Evolutionary conservation across 2,797 vertebrate species (phyloP).

Genomic region (Furcifer pardalis): DNA sequence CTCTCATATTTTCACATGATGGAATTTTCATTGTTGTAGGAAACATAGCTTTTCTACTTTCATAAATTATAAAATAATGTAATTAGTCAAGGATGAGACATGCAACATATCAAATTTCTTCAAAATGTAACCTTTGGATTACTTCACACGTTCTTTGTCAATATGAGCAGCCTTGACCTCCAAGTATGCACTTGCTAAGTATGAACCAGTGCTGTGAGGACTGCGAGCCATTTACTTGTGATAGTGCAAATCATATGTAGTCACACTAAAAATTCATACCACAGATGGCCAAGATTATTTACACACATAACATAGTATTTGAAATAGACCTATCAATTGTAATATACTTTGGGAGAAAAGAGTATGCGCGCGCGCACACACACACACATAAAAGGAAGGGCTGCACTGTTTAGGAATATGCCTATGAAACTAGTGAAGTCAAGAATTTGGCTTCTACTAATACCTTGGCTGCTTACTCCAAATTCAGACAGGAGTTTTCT

Average conservation of each 20-base stretch:
- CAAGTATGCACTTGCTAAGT: neutral
- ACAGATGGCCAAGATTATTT: neutral
- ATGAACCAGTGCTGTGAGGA: neutral
- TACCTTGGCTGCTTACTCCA: neutral
- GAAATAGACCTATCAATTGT: neutral
- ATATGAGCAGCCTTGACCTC: neutral
- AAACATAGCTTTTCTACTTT: neutral
- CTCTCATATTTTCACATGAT: neutral
- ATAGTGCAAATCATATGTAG: neutral
- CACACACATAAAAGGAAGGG: too few relatives aligned
- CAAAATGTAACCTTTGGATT: neutral
- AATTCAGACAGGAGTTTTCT: neutral
- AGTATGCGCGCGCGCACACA: too few relatives aligned
- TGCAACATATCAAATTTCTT: neutral
- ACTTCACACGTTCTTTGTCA: neutral
- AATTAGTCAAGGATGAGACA: neutral
- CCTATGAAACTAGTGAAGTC: slow-evolving; percentile 28
- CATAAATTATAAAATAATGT: neutral
- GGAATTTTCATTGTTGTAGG: neutral
- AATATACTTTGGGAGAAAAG: neutral
- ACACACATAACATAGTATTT: neutral
- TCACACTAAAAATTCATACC: neutral
- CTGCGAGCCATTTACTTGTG: neutral
- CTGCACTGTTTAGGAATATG: neutral
- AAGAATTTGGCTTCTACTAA: slow-evolving; percentile 2